phyloP scores from a whole-genome alignment of 2,797 vertebrate genomes.

The Arrhamphus sclerolepis region DNA sequence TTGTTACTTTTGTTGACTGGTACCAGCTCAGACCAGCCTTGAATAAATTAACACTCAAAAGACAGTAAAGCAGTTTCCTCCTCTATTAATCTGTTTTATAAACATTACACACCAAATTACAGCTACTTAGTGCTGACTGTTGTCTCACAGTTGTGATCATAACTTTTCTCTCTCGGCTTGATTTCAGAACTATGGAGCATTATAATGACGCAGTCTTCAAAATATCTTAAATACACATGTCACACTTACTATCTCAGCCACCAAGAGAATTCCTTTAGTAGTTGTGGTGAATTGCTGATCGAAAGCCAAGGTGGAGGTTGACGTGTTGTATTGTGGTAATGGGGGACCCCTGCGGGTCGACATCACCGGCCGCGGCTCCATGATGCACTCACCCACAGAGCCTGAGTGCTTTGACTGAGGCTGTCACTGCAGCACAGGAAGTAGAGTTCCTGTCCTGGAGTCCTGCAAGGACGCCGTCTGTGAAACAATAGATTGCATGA shows the following conservation, averaged over 20 bases:
- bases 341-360: conserved; percentile 37
- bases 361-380: conserved; percentile 64
- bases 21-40: no score
- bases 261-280: conserved; percentile 62
- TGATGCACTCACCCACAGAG: conserved; percentile 45
- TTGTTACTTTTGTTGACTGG: no score
- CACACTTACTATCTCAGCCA: conserved; percentile 79
- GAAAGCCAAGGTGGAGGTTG: conserved; percentile 72
- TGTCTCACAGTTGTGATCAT: neutral
- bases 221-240: conserved; percentile 3
- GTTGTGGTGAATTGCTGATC: conserved; percentile 71
- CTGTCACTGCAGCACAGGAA: conserved; percentile 56
- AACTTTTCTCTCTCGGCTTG: neutral
- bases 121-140: neutral
- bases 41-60: no score
- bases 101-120: neutral
- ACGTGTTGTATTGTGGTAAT: conserved; percentile 53
- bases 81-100: neutral
- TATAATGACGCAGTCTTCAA: neutral
- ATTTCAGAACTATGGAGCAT: neutral
- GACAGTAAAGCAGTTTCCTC: neutral
- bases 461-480: conserved; percentile 47
- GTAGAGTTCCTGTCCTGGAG: conserved; percentile 60
- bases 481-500: conserved; percentile 7
- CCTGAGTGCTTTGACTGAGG: conserved; percentile 14